Base-by-base conservation (phyloP, 2,113 vertebrate species). In the Melospiza georgiana region DNA sequence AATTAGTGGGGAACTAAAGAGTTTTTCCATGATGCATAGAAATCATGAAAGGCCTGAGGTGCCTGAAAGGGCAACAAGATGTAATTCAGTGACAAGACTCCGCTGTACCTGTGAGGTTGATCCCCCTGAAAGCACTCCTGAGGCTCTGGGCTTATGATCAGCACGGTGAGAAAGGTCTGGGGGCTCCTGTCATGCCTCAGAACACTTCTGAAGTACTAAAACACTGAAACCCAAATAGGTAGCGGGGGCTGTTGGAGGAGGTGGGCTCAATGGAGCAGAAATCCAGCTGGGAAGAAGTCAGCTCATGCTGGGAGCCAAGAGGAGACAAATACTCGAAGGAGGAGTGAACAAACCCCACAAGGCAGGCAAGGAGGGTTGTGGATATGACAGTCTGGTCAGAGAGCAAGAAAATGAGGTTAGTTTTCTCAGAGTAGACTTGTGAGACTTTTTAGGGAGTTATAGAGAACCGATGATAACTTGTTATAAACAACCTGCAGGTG, bases 91-190 rank as follows among this genome's bases (percentile, higher is more conserved):
- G 10, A 37, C 11, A 17, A 75, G 23, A 31, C 17, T 17, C 41
- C 12, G 2, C 13, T 16, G 43, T 49, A 33, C 21, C 20, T n/a
- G 20, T 31, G 44, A 43, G 15, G 22, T 0, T 44, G 48, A 21
- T 19, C 5, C 27, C 11, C 8, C 4, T 18, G 21, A 6, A 85
- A 57, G 4, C 58, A 12, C 2, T 11, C 33, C 7, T 33, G n/a
- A 8, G 52, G 39, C 25, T 41, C 35, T 43, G 58, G 54, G 24
- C 44, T 57, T 68, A 20, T 4, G 12, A 51, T 28, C 12, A 59
- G 20, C 8, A 43, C 23, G 6, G 11, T 10, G 41, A 35, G 18
- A 33, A 73, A 77, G 27, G 13, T 43, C 12, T 28, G 11, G 15
- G 7, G 21, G 39, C 8, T 55, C 19, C 16, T 66, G 20, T 41